These are phyloP conservation scores for Scleropages formosus DNA, from an alignment of 2,797 vertebrate species.

Conservation along the genomic window DNA sequence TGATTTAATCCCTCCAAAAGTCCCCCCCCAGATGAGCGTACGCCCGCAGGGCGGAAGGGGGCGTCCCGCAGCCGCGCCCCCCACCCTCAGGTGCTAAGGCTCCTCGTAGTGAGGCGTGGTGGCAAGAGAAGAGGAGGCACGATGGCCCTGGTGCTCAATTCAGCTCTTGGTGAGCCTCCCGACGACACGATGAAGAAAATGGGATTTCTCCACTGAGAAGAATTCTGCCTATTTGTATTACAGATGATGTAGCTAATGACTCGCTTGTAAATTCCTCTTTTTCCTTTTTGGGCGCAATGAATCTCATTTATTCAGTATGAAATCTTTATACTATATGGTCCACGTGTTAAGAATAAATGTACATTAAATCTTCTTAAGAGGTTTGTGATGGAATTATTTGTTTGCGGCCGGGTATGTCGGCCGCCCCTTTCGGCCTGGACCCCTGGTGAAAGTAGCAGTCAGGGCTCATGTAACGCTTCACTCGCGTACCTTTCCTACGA, in stretches of 20 bases:
- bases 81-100: too few relatives aligned
- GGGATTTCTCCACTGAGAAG: slow-evolving; percentile 84
- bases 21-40: slow-evolving; percentile 35
- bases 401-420: slow-evolving; percentile 27
- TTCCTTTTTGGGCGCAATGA: slow-evolving; percentile 94
- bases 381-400: slow-evolving; percentile 88
- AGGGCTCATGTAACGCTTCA: not conserved
- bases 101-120: too few relatives aligned
- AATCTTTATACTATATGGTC: slow-evolving; percentile 98
- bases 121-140: too few relatives aligned
- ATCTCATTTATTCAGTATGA: slow-evolving; percentile 96
- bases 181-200: slow-evolving; percentile 84
- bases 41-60: slow-evolving; percentile 28
- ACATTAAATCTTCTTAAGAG: slow-evolving; percentile 99
- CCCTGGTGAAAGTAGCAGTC: not conserved
- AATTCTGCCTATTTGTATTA: slow-evolving; percentile 99
- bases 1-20: slow-evolving; percentile 56
- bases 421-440: too few relatives aligned
- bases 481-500: too few relatives aligned
- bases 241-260: slow-evolving; percentile 99
- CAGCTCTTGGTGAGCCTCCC: slow-evolving; percentile 75
- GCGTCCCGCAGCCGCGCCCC: slow-evolving; percentile 37
- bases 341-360: slow-evolving; percentile 96
- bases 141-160: slow-evolving; percentile 82
- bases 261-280: slow-evolving; percentile 99